phyloP scores from a whole-genome alignment of 2,888 invertebrate species.

The Andricus curvator region DNA sequence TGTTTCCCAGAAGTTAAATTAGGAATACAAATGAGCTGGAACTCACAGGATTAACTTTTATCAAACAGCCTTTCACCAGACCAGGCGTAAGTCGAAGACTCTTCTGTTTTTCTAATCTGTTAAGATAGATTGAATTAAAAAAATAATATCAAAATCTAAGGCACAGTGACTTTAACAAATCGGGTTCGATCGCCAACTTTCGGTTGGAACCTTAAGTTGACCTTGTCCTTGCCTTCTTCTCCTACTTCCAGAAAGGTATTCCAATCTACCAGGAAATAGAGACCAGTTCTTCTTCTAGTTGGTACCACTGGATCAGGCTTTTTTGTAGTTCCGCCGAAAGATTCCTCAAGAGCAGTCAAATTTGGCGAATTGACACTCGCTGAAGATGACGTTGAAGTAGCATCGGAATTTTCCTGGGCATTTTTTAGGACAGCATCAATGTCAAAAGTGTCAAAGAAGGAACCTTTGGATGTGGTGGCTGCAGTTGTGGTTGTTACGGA shows the following conservation, averaged over 20 bases:
- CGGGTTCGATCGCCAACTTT: slow-evolving; percentile 89
- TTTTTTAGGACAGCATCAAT: slow-evolving; percentile 36
- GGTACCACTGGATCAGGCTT: slow-evolving; percentile 83
- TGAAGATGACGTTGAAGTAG: slow-evolving; percentile 59
- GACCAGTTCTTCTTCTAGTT: slow-evolving; percentile 86
- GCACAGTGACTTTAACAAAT: slow-evolving; percentile 87
- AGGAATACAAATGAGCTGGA: not conserved
- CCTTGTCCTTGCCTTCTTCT: slow-evolving; percentile 85
- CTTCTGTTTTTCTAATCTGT: not conserved
- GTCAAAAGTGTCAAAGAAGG: slow-evolving; percentile 45
- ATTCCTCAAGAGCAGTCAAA: slow-evolving; percentile 86
- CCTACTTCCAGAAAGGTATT: slow-evolving; percentile 92
- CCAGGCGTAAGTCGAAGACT: not conserved
- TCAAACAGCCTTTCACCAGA: not conserved
- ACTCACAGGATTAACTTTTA: not conserved
- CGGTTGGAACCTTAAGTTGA: slow-evolving; percentile 89
- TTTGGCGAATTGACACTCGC: slow-evolving; percentile 70
- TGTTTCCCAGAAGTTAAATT: too few relatives aligned
- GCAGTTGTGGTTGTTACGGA: slow-evolving; percentile 12
- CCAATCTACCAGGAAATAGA: slow-evolving; percentile 93
- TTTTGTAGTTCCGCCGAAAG: slow-evolving; percentile 85
- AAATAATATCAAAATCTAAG: slow-evolving; percentile 76
- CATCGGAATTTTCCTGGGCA: slow-evolving; percentile 44
- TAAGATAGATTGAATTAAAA: slow-evolving; percentile 38
- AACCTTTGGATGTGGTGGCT: slow-evolving; percentile 33